A percentile compares a stretch with the other conserved stretches of the same genome.
Evolutionary conservation across 2,797 vertebrate genomes (phyloP).

Genomic region (Coreius guichenoti): DNA sequence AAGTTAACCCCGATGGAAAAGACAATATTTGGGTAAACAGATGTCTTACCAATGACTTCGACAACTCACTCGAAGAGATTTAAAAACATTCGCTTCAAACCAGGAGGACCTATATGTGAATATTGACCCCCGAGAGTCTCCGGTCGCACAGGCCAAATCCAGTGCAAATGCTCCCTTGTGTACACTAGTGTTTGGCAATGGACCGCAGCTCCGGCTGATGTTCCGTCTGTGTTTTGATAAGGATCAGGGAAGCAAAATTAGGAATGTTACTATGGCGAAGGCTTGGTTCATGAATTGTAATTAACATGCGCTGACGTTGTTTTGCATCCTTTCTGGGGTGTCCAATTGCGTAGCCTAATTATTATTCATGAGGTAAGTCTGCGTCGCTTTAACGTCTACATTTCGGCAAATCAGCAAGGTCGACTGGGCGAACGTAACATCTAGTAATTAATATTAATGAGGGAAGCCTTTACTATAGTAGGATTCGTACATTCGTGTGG

Average conservation of each 20-base stretch:
- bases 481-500: slow-evolving; percentile 41
- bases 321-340: background rate
- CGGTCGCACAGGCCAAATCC: background rate
- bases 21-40: background rate
- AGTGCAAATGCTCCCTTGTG: background rate
- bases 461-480: background rate
- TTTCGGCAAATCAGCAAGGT: background rate
- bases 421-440: background rate
- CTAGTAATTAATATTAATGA: background rate
- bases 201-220: slow-evolving; percentile 45
- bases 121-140: background rate
- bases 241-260: slow-evolving; percentile 40
- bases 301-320: background rate
- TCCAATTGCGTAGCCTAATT: background rate
- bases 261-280: slow-evolving; percentile 26
- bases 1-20: background rate
- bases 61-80: slow-evolving; percentile 27
- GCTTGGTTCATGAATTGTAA: background rate
- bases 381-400: background rate
- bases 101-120: background rate
- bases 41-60: slow-evolving; percentile 42
- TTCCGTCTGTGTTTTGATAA: slow-evolving; percentile 70
- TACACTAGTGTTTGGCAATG: background rate
- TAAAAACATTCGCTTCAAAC: slow-evolving; percentile 12
- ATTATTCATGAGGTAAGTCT: slow-evolving; percentile 3